Base-by-base conservation (phyloP, 2,888 invertebrate species). In the Oligia strigilis region DNA sequence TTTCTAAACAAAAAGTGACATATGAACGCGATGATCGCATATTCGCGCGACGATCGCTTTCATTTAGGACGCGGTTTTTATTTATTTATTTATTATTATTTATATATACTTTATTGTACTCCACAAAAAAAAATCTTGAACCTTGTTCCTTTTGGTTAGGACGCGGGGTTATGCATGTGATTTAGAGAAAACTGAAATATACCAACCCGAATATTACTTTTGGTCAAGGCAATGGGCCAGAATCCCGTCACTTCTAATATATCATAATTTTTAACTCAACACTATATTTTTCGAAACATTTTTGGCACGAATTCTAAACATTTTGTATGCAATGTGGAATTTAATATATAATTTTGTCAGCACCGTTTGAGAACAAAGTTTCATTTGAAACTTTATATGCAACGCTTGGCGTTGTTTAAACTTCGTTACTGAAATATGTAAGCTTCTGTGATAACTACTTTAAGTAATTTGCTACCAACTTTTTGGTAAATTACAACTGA, bases 341-440 rank as follows among this genome's bases (percentile, higher is more conserved):
- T 82, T 80, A 81, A 89, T 89, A 75, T 76, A 84, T 71, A 75
- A 82, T 83, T 85, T 80, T 81, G 81, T 81, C 81, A 76, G 71
- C 75, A 80, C 78, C 60, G 75, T 83, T 87, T 74, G 72, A 71
- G 77, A 83, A 84, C 84, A 75, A 79, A 82, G 78, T 82, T 88
- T 43, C 49, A 70, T 74, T 69, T 76, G 66, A 69, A 87, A 87
- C 76, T 87, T 82, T 78, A 72, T 46, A 84, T 87, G 80, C 87
- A 84, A 84, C 78, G 77, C 79, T 79, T 78, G 75, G 74, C 71
- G 66, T 62, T 82, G 74, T 79, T 75, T 74, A 69, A 87, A 89
- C 80, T 88, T 83, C 58, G 78, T 81, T 75, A 77, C 75, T 75
- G 72, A 71, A 86, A 81, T 83, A 58, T 81, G 84, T 64, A 72